phyloP scores from a whole-genome alignment of 2,888 invertebrate species.

The Lithophane ornitopus region DNA sequence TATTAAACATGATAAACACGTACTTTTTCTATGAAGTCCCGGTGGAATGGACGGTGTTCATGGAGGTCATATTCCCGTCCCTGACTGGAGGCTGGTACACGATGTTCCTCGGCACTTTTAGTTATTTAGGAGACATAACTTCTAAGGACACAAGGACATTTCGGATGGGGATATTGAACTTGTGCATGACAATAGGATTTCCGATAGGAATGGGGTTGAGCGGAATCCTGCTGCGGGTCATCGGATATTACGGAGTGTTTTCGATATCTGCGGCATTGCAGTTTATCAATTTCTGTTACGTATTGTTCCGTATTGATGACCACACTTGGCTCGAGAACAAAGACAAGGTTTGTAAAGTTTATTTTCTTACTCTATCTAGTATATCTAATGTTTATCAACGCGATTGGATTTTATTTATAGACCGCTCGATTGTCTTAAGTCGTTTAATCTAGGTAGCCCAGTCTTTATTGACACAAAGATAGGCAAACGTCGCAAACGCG shows the following conservation, averaged over 20 bases:
- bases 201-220: slow-evolving; percentile 87
- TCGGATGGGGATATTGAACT: slow-evolving; percentile 89
- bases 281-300: slow-evolving; percentile 85
- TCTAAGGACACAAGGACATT: slow-evolving; percentile 90
- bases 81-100: slow-evolving; percentile 91
- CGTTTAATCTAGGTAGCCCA: background rate
- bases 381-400: slow-evolving; percentile 8
- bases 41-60: slow-evolving; percentile 88
- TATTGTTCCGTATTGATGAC: slow-evolving; percentile 83
- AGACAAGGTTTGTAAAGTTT: slow-evolving; percentile 78
- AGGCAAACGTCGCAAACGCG: too few species aligned
- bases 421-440: background rate
- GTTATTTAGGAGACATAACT: slow-evolving; percentile 91
- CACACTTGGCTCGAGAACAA: slow-evolving; percentile 85
- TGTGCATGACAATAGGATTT: slow-evolving; percentile 88
- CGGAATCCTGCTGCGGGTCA: slow-evolving; percentile 80
- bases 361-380: slow-evolving; percentile 23
- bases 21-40: slow-evolving; percentile 90
- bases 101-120: slow-evolving; percentile 90
- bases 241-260: slow-evolving; percentile 91
- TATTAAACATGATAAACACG: slow-evolving; percentile 89
- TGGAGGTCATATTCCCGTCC: slow-evolving; percentile 89
- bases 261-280: slow-evolving; percentile 83
- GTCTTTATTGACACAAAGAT: too few species aligned
- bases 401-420: background rate